Evolutionary conservation across 1,140 invertebrate species (phyloP).

Genomic region (Conus betulinus): DNA sequence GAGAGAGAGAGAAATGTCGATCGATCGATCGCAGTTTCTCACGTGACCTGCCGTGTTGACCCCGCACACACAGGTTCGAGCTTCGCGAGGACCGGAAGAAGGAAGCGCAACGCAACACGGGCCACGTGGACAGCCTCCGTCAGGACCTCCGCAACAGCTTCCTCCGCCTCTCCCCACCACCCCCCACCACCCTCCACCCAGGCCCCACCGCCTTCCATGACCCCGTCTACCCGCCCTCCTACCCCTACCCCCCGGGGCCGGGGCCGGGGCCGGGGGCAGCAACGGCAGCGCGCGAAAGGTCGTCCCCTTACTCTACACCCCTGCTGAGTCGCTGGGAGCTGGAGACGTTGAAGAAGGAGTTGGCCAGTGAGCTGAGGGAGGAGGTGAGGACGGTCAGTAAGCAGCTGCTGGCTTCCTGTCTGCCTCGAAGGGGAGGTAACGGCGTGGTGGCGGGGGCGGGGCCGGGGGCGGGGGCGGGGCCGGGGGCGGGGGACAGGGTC

Average conservation of each 20-base stretch:
- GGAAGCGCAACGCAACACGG: constrained; percentile 74
- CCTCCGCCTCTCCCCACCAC: constrained; percentile 35
- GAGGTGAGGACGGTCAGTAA: constrained; percentile 67
- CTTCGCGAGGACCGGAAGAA: constrained; percentile 78
- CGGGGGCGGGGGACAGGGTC: background rate
- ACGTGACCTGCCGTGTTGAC: background rate
- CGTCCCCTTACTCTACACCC: background rate
- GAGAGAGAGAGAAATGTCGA: too few relatives aligned
- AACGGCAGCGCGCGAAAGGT: background rate
- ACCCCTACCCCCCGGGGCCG: constrained; percentile 12
- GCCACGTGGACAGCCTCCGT: constrained; percentile 78
- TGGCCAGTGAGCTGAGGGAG: constrained; percentile 67
- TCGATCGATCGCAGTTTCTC: background rate
- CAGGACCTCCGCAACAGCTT: constrained; percentile 75
- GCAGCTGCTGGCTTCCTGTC: constrained; percentile 14
- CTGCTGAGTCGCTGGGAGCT: constrained; percentile 61
- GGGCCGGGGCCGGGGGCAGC: constrained; percentile 2
- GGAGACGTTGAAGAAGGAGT: constrained; percentile 72
- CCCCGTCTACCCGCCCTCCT: constrained; percentile 21
- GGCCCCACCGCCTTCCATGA: background rate
- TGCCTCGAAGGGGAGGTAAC: constrained; percentile 22
- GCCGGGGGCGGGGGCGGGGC: background rate
- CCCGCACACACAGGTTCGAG: constrained; percentile 74
- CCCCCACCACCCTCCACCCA: background rate
- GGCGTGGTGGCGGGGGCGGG: constrained; percentile 18